phyloP scores from a whole-genome alignment of 2,888 invertebrate species.

The Leucoma salicis region DNA sequence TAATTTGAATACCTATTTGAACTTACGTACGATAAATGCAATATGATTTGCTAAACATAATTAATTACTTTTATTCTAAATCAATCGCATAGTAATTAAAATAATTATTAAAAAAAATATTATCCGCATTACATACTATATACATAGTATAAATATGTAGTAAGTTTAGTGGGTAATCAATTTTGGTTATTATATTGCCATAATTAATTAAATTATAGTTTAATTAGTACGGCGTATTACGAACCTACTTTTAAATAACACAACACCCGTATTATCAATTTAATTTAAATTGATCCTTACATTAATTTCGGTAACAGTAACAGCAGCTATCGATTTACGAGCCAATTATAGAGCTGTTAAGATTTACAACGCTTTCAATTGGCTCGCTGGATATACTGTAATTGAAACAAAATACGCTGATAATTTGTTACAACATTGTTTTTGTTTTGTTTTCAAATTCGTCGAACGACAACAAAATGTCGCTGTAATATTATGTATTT shows the following conservation, averaged over 20 bases:
- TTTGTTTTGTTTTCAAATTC: constrained; percentile 10
- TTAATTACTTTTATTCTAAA: no score
- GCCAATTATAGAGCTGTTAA: constrained; percentile 58
- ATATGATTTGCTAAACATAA: no score
- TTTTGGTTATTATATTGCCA: no score
- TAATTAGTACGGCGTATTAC: constrained; percentile 33
- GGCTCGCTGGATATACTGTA: constrained; percentile 34
- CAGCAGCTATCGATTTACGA: constrained; percentile 70
- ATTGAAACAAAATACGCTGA: constrained; percentile 30
- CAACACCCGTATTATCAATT: constrained; percentile 62
- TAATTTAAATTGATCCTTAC: constrained; percentile 68
- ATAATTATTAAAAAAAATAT: no score
- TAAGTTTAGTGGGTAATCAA: no score
- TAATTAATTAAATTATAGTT: not conserved
- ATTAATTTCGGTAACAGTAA: constrained; percentile 64
- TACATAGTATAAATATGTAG: no score
- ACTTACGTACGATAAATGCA: no score
- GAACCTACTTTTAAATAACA: constrained; percentile 39
- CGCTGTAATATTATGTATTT: not conserved
- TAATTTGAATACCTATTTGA: no score
- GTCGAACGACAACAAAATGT: constrained; percentile 3
- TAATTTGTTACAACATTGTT: constrained; percentile 7
- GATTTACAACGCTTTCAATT: no score
- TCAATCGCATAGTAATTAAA: no score
- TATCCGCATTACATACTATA: no score